Base-by-base conservation (phyloP, 2,113 vertebrate genomes). In the Scolopax mira region DNA sequence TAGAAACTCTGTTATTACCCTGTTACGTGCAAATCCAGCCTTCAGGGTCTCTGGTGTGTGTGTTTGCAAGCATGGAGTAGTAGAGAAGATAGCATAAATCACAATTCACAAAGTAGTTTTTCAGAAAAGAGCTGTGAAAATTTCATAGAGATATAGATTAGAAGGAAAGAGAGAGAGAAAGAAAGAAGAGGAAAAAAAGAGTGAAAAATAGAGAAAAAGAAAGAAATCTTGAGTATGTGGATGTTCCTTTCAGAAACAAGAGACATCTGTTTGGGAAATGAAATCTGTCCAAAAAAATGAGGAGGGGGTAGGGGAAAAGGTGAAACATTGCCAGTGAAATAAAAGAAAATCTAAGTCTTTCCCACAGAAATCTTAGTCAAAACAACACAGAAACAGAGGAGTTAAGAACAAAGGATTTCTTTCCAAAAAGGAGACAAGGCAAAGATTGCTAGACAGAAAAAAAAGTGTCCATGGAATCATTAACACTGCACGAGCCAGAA, bases 361-460 rank as follows among this genome's bases (percentile, higher is more conserved):
- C 94, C 79, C 95, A 94, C 35, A 75, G 95, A 97, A 96, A 93
- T 92, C 88, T 91, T 67, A 89, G 79, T 79, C 66, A 82, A 91
- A 89, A 24, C 35, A 66, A 33, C 35, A 66, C 55, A 95, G 96
- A 97, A 94, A 93, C 22, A 83, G 60, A 88, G 61, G 78, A 94
- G 79, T 97, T 96, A 88, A 89, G 65, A 90, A 83, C 14, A 39
- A 88, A 83, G 51, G 81, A 91, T 88, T 97, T 95, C 73, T 93
- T 94, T 97, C 81, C 71, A 84, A 64, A 90, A 84, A 74, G 28
- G 75, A 95, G 60, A 41, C 64, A 94, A 83, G 81, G 84, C 90
- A 94, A 94, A 93, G 85, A 72, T 79, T 89, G 69, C 81, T 82
- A 93, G 67, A 65, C 81, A 83, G 87, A 90, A 93, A 94, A 94